Conservation (phyloP, 2,113 vertebrate species). For the Kobus ellipsiprymnus region DNA sequence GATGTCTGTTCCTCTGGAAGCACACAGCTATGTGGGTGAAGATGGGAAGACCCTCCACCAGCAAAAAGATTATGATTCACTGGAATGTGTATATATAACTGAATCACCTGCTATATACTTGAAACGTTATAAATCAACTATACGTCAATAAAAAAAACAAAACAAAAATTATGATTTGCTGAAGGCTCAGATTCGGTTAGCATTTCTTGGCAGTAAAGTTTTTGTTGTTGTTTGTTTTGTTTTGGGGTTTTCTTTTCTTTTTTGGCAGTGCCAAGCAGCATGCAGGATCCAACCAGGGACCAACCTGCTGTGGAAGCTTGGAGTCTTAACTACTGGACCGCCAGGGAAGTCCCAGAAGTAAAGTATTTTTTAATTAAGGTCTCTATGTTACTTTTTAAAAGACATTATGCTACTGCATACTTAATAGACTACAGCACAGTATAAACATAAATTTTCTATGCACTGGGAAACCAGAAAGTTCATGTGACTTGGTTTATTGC, state of each 20-base stretch:
- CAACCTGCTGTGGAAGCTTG: fast-evolving
- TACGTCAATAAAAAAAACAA: neutral
- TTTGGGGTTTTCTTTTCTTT: neutral
- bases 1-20: neutral
- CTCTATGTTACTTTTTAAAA: neutral
- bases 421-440: neutral
- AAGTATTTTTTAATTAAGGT: neutral
- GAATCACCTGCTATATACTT: neutral
- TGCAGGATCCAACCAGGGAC: neutral
- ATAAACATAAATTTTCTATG: neutral
- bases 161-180: neutral
- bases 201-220: neutral
- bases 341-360: neutral
- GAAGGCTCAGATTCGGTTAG: neutral
- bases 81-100: neutral
- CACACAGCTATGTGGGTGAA: neutral
- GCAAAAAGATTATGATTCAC: neutral
- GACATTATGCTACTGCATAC: neutral
- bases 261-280: neutral
- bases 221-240: neutral
- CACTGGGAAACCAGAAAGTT: neutral
- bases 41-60: neutral
- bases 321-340: neutral
- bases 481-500: neutral
- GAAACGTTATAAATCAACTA: neutral